Evolutionary conservation across 1,140 invertebrate species (phyloP), one percentile per base, ranked within the genome.

Genomic region (Drosophila varians): DNA sequence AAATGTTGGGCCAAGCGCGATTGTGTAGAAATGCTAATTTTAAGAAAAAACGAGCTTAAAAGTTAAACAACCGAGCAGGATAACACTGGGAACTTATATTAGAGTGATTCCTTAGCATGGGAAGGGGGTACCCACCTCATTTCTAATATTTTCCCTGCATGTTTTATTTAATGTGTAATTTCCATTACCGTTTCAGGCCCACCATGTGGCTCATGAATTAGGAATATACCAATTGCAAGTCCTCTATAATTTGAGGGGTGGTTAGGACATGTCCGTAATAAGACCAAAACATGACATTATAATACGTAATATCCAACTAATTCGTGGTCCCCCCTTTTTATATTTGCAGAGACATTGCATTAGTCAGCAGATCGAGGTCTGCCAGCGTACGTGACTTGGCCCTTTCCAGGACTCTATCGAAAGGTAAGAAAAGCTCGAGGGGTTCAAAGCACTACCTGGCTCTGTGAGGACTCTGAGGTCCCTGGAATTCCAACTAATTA

Each of bases 321-420:
- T 66, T 66, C 38, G 62, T 45, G 18, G 28, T 34, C 38, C 46
- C 26, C 38, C 16, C 60, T 12, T 2, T 43, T n/a, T 40, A 3
- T 61, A 34, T 62, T 66, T 66, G 61, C 64, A 66, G 62, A 66
- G 46, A 66, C 61, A 45, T 45, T 66, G 64, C 64, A 45, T 66
- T 66, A 66, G 62, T 66, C 60, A 66, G 62, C 62, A 66, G 60
- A 66, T 66, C 46, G 62, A 31, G 45, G 19, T 49, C 36, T 64
- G 12, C 19, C 18, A 16, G 3, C 9, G 60, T 43, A 66, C 64
- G 64, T 66, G 64, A 66, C 64, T 65, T 45, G 47, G 46, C 47
- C 64, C 16, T 66, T 66, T 66, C 38, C 47, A 66, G 64, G 14
- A 66, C 47, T 53, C 61, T 31, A 66, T 53, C 49, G 61, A 66